phyloP scores from a whole-genome alignment of 2,113 vertebrate genomes.

The Nycticorax nycticorax region DNA sequence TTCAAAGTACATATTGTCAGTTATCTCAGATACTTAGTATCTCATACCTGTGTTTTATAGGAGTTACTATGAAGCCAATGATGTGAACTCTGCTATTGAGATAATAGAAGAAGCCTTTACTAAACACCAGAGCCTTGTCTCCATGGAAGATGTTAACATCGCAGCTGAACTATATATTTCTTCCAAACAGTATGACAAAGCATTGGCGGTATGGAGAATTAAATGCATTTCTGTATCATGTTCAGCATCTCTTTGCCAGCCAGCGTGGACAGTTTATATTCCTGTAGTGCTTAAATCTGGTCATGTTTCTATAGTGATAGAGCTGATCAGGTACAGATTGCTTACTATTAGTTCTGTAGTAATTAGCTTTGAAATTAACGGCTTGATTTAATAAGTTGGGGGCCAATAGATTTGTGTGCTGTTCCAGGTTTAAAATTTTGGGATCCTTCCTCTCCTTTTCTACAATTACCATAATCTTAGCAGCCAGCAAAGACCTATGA shows the following conservation, averaged over 20 bases:
- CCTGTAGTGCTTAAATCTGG: neutral
- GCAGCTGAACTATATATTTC: conserved; percentile 92
- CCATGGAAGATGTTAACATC: conserved; percentile 91
- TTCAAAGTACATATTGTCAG: neutral
- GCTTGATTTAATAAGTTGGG: neutral
- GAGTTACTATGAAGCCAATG: conserved; percentile 94
- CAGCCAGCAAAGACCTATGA: neutral
- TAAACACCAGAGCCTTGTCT: conserved; percentile 87
- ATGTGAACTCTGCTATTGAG: conserved; percentile 87
- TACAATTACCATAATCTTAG: neutral
- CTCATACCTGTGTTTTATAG: conserved; percentile 60
- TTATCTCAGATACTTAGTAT: neutral
- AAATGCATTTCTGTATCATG: neutral
- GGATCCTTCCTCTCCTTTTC: neutral
- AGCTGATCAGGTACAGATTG: neutral
- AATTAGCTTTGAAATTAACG: neutral
- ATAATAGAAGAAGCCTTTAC: conserved; percentile 89
- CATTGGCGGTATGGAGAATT: conserved; percentile 82
- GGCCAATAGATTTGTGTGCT: neutral
- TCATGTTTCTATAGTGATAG: neutral
- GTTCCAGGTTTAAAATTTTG: neutral
- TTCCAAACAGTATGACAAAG: conserved; percentile 87
- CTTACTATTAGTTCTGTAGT: neutral
- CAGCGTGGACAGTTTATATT: neutral
- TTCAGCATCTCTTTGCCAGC: neutral